Evolutionary conservation across 2,888 invertebrate genomes (phyloP), one percentile per base, ranked within the genome.

Genomic region (Nomada fabriciana): DNA sequence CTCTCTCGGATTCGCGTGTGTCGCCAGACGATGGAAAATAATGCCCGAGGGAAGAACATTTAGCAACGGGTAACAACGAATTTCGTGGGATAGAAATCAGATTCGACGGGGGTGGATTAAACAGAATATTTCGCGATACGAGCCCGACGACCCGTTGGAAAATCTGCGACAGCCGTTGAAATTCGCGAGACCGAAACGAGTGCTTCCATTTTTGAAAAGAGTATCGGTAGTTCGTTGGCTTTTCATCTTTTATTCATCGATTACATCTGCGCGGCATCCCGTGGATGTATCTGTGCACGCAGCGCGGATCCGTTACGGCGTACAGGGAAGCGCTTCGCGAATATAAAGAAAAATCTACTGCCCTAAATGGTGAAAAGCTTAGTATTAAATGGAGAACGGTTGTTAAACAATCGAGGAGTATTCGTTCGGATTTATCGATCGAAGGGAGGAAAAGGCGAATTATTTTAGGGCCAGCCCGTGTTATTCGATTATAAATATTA

Each of bases 291-390:
- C 25, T 25, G 25, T 25, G 25, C 25, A 25, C 25, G 25, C 47
- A 47, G 7, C 47, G 47, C 47, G 47, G 47, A 47, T 47, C 47
- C 47, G 47, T 47, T 13, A 2, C 47, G 13, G 47, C 13, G 47
- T 47, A 47, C 47, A 11, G 47, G 2, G 47, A 47, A 15, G 0
- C 2, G 15, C 47, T 4, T 47, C 47, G 47, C 47, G 47, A 47
- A 4, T 15, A 2, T 0, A 52, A 23, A 25, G 15, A 76, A 50
- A 85, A 70, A 76, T 69, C 85, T 86, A 91, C 90, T 91, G 92
- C 92, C 92, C 91, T 89, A 86, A 76, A 91, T 93, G 91, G 92
- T 91, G 92, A 91, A 92, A 91, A 91, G 92, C 90, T 91, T 90
- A 91, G 90, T 65, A 77, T 72, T 86, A 63, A 59, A 83, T 64